Evolutionary conservation across 2,797 vertebrate genomes (phyloP).

Genomic region (Chaetodon trifasciatus): DNA sequence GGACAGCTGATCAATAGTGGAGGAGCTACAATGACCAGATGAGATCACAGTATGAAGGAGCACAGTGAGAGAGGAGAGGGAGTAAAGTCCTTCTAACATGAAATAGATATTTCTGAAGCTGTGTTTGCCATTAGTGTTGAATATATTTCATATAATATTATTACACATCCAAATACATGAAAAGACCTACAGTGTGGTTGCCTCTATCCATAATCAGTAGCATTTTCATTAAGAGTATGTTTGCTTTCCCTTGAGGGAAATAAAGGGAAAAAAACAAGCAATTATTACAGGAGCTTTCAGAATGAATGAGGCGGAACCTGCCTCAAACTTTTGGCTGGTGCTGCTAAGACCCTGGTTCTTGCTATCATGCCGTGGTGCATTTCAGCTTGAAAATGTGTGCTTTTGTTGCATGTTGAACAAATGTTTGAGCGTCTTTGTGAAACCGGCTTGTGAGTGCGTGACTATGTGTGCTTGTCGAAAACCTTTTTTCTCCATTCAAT

Average conservation of each 20-base stretch:
- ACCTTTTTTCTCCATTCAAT: constrained; percentile 68
- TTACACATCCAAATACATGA: constrained; percentile 27
- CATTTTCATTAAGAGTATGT: constrained; percentile 41
- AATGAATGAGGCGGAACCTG: constrained; percentile 57
- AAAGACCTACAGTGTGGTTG: constrained; percentile 2
- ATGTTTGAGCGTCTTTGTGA: constrained; percentile 55
- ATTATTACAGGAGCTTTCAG: constrained; percentile 52
- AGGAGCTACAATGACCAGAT: constrained; percentile 36
- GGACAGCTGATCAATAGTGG: constrained; percentile 67
- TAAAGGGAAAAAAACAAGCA: constrained; percentile 6
- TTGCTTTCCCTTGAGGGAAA: constrained; percentile 31
- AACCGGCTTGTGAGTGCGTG: constrained; percentile 38
- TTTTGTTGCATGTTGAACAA: constrained; percentile 60
- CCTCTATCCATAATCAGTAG: constrained; percentile 33
- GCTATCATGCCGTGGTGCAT: not conserved
- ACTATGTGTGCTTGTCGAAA: constrained; percentile 53
- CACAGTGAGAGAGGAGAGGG: not conserved
- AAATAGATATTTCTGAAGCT: constrained; percentile 21
- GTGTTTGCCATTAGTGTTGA: constrained; percentile 34
- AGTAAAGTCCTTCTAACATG: not conserved
- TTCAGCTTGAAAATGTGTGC: constrained; percentile 49
- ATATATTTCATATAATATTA: constrained; percentile 41
- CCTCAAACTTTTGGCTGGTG: constrained; percentile 37
- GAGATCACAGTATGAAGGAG: constrained; percentile 39
- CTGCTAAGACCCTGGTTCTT: constrained; percentile 28